Evolutionary conservation across 2,888 invertebrate genomes (phyloP).

Genomic region (Mythimna vitellina): DNA sequence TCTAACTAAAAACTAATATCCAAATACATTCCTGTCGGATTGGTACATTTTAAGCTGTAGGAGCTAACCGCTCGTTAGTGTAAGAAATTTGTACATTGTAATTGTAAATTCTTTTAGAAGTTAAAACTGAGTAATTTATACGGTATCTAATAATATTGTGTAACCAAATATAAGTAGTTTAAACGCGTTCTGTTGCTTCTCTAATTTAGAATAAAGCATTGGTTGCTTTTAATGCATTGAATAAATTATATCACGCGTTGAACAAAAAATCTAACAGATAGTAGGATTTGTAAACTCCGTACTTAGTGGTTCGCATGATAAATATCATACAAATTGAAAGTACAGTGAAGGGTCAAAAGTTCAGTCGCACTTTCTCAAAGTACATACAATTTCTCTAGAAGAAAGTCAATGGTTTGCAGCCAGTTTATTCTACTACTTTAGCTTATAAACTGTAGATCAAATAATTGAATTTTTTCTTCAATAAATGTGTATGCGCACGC

Average conservation of each 20-base stretch:
- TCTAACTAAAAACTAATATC: slow-evolving; percentile 57
- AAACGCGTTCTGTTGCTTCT: slow-evolving; percentile 51
- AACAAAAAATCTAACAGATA: slow-evolving; percentile 24
- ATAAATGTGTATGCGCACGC: no score
- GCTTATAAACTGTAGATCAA: no score
- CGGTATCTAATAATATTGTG: slow-evolving; percentile 67
- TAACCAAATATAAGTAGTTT: slow-evolving; percentile 75
- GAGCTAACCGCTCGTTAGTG: slow-evolving; percentile 75
- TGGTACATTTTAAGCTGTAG: slow-evolving; percentile 70
- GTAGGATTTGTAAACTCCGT: slow-evolving; percentile 12
- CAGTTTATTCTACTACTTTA: no score
- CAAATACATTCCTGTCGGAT: slow-evolving; percentile 78
- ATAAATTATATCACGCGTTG: slow-evolving; percentile 39
- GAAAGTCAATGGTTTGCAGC: no score
- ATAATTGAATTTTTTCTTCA: no score
- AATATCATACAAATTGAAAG: no score
- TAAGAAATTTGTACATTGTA: slow-evolving; percentile 86
- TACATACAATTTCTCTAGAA: no score
- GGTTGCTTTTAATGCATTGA: slow-evolving; percentile 52
- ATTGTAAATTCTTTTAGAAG: slow-evolving; percentile 84
- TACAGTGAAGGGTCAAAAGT: no score
- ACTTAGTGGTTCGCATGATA: slow-evolving; percentile 2
- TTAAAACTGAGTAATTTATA: slow-evolving; percentile 72
- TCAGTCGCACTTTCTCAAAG: no score
- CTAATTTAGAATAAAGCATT: slow-evolving; percentile 42